phyloP scores from a whole-genome alignment of 23 tunicate genomes.

The Trididemnum miniatum region DNA sequence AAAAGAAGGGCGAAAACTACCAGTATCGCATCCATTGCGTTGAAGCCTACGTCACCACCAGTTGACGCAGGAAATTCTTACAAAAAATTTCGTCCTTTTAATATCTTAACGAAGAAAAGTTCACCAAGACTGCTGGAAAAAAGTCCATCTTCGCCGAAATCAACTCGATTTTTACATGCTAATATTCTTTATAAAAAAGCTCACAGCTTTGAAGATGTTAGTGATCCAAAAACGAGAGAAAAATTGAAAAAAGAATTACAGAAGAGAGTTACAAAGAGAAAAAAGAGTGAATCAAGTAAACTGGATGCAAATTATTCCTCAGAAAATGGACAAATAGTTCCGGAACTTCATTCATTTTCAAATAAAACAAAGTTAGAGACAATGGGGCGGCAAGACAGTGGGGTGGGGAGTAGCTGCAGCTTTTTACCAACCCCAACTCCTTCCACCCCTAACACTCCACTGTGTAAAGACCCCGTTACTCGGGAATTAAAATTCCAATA shows the following conservation, averaged over 20 bases:
- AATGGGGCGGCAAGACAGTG: constrained; percentile 4
- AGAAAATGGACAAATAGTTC: background rate
- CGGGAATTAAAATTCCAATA: constrained; percentile 7
- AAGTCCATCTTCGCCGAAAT: background rate
- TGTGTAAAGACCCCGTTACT: background rate
- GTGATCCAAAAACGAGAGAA: background rate
- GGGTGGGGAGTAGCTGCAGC: background rate
- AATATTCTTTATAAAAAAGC: constrained; percentile 11
- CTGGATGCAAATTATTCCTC: background rate
- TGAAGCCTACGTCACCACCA: background rate
- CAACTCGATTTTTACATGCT: background rate
- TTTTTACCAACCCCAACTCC: background rate
- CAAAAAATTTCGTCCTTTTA: background rate
- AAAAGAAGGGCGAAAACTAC: background rate
- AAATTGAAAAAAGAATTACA: background rate
- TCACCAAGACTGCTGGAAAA: background rate
- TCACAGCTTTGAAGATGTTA: constrained; percentile 11
- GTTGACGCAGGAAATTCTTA: background rate
- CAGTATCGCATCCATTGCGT: background rate
- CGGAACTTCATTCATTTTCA: background rate
- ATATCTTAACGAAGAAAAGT: background rate
- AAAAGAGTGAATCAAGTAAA: background rate
- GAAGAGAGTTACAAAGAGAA: background rate
- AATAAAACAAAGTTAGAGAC: too few species aligned
- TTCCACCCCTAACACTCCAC: constrained; percentile 9